Conservation (phyloP, 2,797 vertebrate species). For the Odontamblyopus lacepedii region DNA sequence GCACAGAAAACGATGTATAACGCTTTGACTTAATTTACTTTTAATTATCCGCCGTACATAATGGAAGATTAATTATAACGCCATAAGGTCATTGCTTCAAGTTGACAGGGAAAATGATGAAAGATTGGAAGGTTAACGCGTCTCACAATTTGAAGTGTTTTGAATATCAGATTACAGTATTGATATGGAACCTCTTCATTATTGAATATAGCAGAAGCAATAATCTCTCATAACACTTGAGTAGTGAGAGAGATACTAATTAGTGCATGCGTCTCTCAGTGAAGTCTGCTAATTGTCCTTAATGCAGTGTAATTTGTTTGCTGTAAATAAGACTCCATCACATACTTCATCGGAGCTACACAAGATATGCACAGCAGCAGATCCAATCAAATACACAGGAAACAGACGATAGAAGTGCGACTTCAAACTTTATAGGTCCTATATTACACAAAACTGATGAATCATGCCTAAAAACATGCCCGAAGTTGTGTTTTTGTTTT, state of each 20-base stretch:
- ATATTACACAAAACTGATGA: too few species aligned
- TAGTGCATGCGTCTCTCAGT: not conserved
- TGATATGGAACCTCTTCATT: not conserved
- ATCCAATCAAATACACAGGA: not conserved
- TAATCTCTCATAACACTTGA: not conserved
- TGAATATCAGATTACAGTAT: not conserved
- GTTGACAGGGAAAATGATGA: not conserved
- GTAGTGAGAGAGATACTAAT: constrained; percentile 2
- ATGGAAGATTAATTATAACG: not conserved
- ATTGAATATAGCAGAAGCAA: not conserved
- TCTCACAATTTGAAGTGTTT: not conserved
- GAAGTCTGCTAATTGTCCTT: constrained; percentile 7
- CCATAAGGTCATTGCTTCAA: not conserved
- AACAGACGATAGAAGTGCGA: not conserved
- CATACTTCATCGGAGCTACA: not conserved
- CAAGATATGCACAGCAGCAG: not conserved
- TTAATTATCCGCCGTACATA: not conserved
- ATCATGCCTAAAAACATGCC: too few species aligned
- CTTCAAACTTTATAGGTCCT: not conserved
- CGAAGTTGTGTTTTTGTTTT: too few species aligned
- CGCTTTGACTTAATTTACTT: not conserved
- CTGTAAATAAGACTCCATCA: not conserved
- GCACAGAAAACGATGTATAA: constrained; percentile 10
- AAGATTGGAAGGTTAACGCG: not conserved
- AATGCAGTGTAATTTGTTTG: constrained; percentile 10